phyloP scores from a whole-genome alignment of 2,888 invertebrate species.

The Lepidochitona cinerea region DNA sequence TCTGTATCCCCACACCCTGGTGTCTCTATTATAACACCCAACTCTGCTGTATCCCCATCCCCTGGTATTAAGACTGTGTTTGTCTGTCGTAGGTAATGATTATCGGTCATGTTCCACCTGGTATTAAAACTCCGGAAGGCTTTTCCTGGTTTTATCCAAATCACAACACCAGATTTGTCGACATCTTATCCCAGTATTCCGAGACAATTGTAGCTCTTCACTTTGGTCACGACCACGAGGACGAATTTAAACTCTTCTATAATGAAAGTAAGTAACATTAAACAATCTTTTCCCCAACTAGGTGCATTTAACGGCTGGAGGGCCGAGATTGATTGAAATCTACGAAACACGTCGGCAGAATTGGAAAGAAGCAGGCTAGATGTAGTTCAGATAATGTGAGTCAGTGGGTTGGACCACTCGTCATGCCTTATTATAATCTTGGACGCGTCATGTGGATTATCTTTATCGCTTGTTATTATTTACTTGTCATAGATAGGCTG shows the following conservation, averaged over 20 bases:
- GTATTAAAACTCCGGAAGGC: constrained; percentile 44
- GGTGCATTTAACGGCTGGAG: too few relatives aligned
- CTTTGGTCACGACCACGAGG: constrained; percentile 65
- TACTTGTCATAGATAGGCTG: too few relatives aligned
- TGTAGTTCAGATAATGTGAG: too few relatives aligned
- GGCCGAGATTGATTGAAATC: too few relatives aligned
- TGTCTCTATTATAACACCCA: not conserved
- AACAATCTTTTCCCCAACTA: too few relatives aligned
- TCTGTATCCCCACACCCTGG: not conserved
- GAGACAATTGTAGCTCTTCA: constrained; percentile 64
- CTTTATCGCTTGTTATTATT: too few relatives aligned
- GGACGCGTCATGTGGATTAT: too few relatives aligned
- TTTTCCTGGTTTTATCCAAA: constrained; percentile 66
- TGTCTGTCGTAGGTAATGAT: constrained; percentile 87
- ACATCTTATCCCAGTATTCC: constrained; percentile 60
- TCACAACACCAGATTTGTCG: constrained; percentile 63
- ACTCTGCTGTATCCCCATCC: not conserved
- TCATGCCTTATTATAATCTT: too few relatives aligned
- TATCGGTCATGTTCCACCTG: constrained; percentile 81
- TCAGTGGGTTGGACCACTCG: too few relatives aligned
- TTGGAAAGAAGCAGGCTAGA: too few relatives aligned
- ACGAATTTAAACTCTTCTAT: constrained; percentile 60
- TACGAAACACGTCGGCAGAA: too few relatives aligned
- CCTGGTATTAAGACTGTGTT: not conserved
- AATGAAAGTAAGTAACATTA: too few relatives aligned